Percentiles rank a stretch among this genome's conserved stretches.
Evolutionary conservation across 2,888 invertebrate genomes (phyloP).

Genomic region (Luperina nickerlii): DNA sequence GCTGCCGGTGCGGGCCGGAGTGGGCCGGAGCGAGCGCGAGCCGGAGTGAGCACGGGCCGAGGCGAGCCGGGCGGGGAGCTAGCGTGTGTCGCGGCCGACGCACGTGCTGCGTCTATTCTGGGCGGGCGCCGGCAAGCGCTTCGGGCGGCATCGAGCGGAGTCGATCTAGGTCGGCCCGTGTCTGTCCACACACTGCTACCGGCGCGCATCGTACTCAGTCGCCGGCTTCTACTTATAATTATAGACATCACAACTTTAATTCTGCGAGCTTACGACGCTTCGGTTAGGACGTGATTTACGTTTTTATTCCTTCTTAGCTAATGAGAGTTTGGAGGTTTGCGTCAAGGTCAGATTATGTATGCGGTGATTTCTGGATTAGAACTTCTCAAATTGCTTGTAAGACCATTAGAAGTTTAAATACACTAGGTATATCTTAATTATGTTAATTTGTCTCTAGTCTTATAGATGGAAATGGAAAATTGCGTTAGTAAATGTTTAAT

Average conservation of each 20-base stretch:
- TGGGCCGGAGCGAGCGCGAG: slow-evolving; percentile 56
- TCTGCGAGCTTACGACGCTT: slow-evolving; percentile 37
- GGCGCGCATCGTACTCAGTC: slow-evolving; percentile 64
- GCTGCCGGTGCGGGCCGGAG: slow-evolving; percentile 40
- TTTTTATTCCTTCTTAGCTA: slow-evolving; percentile 46
- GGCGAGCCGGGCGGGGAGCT: slow-evolving; percentile 67
- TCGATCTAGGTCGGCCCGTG: slow-evolving; percentile 85
- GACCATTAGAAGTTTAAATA: background rate
- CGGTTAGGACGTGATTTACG: slow-evolving; percentile 33
- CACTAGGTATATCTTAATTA: background rate
- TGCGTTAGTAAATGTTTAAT: background rate
- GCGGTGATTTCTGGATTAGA: background rate
- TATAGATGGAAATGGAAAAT: background rate
- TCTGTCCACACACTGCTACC: slow-evolving; percentile 70
- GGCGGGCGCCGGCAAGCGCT: slow-evolving; percentile 76
- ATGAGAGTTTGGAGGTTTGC: slow-evolving; percentile 33
- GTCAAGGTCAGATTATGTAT: background rate
- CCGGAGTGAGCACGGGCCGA: slow-evolving; percentile 57
- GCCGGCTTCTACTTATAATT: slow-evolving; percentile 56
- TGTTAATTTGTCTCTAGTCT: background rate
- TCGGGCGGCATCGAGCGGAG: slow-evolving; percentile 84
- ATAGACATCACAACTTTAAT: slow-evolving; percentile 55
- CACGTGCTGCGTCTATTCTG: slow-evolving; percentile 90
- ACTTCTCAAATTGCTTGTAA: background rate
- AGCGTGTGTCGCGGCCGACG: slow-evolving; percentile 85